phyloP scores from a whole-genome alignment of 2,888 invertebrate species.

The Eretmocerus hayati region DNA sequence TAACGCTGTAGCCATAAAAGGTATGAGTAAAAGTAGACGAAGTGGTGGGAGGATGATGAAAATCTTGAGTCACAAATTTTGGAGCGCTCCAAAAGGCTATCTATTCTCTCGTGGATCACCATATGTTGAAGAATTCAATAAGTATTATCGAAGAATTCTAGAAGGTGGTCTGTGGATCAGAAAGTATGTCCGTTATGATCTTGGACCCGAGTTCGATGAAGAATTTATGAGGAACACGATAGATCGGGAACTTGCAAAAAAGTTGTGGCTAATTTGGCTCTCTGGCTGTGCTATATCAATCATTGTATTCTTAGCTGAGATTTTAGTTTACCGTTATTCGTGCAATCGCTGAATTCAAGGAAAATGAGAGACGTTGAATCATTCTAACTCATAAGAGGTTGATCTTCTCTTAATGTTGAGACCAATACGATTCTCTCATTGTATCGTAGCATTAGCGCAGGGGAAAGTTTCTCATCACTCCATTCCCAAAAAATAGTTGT shows the following conservation, averaged over 20 bases:
- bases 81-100: slow-evolving; percentile 2
- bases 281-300: not conserved
- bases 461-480: too few relatives aligned
- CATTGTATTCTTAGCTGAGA: slow-evolving; percentile 1
- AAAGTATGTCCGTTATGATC: not conserved
- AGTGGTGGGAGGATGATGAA: slow-evolving; percentile 2
- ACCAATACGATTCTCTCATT: too few relatives aligned
- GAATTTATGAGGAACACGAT: not conserved
- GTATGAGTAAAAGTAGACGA: too few relatives aligned
- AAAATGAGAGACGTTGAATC: too few relatives aligned
- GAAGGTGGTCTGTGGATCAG: not conserved
- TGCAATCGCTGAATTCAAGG: too few relatives aligned
- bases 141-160: not conserved
- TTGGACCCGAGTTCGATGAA: not conserved
- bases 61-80: not conserved
- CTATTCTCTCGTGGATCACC: slow-evolving; percentile 1
- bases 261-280: not conserved
- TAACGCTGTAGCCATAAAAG: not conserved
- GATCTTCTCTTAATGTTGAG: too few relatives aligned
- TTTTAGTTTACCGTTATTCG: not conserved
- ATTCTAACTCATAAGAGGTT: too few relatives aligned
- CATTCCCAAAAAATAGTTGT: too few relatives aligned
- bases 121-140: not conserved
- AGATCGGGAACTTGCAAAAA: not conserved
- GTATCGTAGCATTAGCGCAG: too few relatives aligned